These are phyloP conservation scores for Coregonus sp. DNA, from an alignment of 2,797 vertebrate genomes.

Conservation along the genomic window DNA sequence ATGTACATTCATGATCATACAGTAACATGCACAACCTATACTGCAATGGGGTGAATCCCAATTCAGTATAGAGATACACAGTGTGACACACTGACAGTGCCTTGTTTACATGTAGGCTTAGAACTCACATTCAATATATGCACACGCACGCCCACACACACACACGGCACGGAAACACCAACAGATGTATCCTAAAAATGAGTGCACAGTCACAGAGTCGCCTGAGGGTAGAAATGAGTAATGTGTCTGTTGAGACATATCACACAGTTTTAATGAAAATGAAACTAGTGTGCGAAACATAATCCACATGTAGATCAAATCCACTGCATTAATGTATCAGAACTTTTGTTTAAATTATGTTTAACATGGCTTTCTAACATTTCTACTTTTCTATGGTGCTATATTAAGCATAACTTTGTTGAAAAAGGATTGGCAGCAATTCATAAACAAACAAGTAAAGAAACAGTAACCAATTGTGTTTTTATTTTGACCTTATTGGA, in stretches of 20 bases:
- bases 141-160: background rate
- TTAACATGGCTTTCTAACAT: background rate
- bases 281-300: background rate
- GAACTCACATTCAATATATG: background rate
- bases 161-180: background rate
- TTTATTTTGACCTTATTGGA: conserved; percentile 51
- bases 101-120: background rate
- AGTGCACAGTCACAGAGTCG: background rate
- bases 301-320: background rate
- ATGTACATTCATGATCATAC: background rate
- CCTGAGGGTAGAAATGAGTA: background rate
- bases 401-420: background rate
- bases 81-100: background rate
- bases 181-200: background rate
- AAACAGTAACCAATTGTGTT: conserved; percentile 10
- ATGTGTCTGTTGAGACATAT: background rate
- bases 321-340: background rate
- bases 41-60: background rate
- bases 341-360: background rate
- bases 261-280: background rate
- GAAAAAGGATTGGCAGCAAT: background rate
- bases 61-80: background rate
- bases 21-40: background rate
- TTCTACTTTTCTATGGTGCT: conserved; percentile 2
- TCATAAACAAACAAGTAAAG: conserved; percentile 12